phyloP scores from a whole-genome alignment of 2,888 invertebrate genomes.

The Erynnis tages region DNA sequence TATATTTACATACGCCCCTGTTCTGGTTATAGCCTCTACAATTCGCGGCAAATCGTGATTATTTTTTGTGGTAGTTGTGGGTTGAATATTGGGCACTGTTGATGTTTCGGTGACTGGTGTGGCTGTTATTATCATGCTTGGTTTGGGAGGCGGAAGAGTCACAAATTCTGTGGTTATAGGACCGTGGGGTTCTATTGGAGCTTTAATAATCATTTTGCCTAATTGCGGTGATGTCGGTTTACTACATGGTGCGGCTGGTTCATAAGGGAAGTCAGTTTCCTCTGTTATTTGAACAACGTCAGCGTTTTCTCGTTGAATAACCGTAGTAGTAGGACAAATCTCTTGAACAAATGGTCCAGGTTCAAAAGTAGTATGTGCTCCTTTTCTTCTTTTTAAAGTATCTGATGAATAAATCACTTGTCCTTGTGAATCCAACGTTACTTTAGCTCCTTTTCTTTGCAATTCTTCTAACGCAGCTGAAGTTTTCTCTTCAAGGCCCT shows the following conservation, averaged over 20 bases:
- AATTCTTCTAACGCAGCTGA: slow-evolving; percentile 60
- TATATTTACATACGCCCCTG: slow-evolving; percentile 87
- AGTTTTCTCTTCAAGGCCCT: slow-evolving; percentile 54
- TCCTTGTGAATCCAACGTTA: slow-evolving; percentile 92
- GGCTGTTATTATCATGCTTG: slow-evolving; percentile 84
- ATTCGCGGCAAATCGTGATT: slow-evolving; percentile 65
- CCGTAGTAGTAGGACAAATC: slow-evolving; percentile 62
- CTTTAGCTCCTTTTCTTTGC: slow-evolving; percentile 86
- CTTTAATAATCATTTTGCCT: slow-evolving; percentile 84
- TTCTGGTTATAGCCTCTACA: slow-evolving; percentile 73
- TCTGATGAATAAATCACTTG: slow-evolving; percentile 94
- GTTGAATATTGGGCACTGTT: slow-evolving; percentile 41
- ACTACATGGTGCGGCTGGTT: slow-evolving; percentile 60
- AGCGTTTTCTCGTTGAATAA: slow-evolving; percentile 66
- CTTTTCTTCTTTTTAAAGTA: slow-evolving; percentile 89
- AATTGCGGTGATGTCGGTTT: slow-evolving; percentile 84
- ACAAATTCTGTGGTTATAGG: slow-evolving; percentile 79
- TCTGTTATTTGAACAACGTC: slow-evolving; percentile 65
- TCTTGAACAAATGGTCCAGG: slow-evolving; percentile 93
- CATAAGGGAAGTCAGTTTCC: slow-evolving; percentile 73
- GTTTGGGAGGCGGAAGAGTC: slow-evolving; percentile 78
- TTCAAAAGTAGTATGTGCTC: slow-evolving; percentile 92
- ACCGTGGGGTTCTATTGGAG: slow-evolving; percentile 70
- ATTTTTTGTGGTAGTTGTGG: slow-evolving; percentile 51
- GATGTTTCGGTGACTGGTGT: slow-evolving; percentile 64